Base-by-base conservation (phyloP, 2,888 invertebrate genomes). In the Napeogenes inachia region DNA sequence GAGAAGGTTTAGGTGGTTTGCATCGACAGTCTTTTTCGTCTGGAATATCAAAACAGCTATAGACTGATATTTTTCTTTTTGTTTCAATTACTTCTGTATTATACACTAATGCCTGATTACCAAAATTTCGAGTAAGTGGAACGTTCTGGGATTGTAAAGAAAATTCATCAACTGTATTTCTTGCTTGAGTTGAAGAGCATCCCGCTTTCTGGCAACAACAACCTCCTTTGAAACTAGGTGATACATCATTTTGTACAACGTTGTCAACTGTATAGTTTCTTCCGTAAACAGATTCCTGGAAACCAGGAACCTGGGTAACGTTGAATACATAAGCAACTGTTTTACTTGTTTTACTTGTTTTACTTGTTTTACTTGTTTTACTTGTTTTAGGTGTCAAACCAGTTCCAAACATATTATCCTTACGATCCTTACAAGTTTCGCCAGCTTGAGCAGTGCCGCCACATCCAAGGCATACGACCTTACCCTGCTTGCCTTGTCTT, bases 21-120 rank as follows among this genome's bases (percentile, higher is more conserved):
- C 90, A 90, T 69, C 75, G 84, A 60, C 89, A 90, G 13, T 87
- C 85, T 70, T 84, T 89, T 12, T 85, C 82, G 4, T 84, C 82
- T 2, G 73, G 70, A 47, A 77, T 65, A 30, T 83, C 81, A 4
- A 76, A 70, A 66, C 84, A 82, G 67, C 80, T 80, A 56, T 77
- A 81, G 33, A 78, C 75, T 10, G 74, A 55, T 56, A 73, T 56
- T 66, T 71, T 73, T 55, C 69, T 68, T 62, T 71, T 75, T 32
- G 72, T 68, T 60, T 71, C 70, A 32, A 59, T 70, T 4, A 73
- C 66, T 56, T 74, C 75, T 33, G 74, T 70, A 54, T 79, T 82
- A 61, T 71, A 73, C 12, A 76, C 69, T n/a, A 70, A 53, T 21
- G 70, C 55, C 59, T 74, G 76, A 32, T 74, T 77, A 2, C 71